Conservation (phyloP, 1,140 invertebrate genomes). For the Plodia interpunctella region DNA sequence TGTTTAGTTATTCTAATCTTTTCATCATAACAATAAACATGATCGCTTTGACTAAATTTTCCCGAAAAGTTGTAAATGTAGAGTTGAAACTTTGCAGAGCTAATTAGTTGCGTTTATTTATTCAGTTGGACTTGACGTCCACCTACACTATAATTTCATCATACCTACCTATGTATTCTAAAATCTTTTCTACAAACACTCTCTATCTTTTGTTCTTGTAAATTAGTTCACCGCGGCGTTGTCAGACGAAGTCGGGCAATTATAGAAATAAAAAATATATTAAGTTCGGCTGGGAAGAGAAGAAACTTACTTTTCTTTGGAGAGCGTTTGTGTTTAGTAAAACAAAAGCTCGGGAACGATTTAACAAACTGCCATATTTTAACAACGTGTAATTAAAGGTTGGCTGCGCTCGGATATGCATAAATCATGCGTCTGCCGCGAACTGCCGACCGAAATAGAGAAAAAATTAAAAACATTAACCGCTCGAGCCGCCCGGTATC, state of each 20-base stretch:
- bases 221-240: conserved; percentile 10
- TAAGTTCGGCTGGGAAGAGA: conserved; percentile 31
- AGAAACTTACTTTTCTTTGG: conserved; percentile 49
- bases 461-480: conserved; percentile 75
- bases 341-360: conserved; percentile 71
- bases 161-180: no score
- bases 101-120: no score
- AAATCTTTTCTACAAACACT: background rate
- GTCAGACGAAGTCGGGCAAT: conserved; percentile 21
- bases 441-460: conserved; percentile 74
- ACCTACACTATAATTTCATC: no score
- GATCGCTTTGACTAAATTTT: no score
- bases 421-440: conserved; percentile 73
- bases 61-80: no score
- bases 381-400: conserved; percentile 77
- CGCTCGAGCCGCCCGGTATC: conserved; percentile 17
- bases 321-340: conserved; percentile 58
- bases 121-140: no score
- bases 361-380: conserved; percentile 77
- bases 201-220: conserved; percentile 1
- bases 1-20: no score
- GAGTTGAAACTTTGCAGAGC: no score
- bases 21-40: no score
- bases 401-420: conserved; percentile 71
- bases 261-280: conserved; percentile 32